Conservation (phyloP, 2,797 vertebrate genomes). For the Lutjanus argentimaculatus region DNA sequence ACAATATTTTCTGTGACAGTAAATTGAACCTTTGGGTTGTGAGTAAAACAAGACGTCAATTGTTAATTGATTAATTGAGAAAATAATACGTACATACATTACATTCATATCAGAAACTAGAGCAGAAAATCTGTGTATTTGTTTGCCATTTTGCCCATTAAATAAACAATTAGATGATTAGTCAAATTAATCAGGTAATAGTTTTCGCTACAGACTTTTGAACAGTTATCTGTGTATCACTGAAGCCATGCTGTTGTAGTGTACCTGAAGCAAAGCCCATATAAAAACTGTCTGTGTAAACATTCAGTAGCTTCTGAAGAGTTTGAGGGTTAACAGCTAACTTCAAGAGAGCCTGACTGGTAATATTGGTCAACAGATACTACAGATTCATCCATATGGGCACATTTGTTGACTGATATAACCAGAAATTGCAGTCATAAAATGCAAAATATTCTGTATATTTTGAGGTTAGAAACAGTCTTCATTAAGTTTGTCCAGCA, state of each 20-base stretch:
- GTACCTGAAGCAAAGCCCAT: neutral
- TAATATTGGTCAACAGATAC: neutral
- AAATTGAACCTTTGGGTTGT: too few relatives aligned
- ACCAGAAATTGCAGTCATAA: neutral
- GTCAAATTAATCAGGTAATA: neutral
- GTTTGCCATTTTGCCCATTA: neutral
- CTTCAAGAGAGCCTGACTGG: neutral
- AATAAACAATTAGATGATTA: neutral
- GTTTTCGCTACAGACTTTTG: neutral
- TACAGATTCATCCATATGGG: neutral
- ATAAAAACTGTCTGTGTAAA: neutral
- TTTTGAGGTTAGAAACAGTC: neutral
- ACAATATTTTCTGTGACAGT: too few relatives aligned
- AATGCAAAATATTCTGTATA: neutral
- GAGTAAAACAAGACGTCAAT: too few relatives aligned
- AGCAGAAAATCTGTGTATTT: neutral
- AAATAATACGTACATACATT: too few relatives aligned
- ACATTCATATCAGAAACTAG: too few relatives aligned
- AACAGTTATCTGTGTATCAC: neutral
- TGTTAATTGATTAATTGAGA: too few relatives aligned
- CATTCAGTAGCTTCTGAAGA: neutral
- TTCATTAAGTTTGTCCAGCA: constrained; percentile 24
- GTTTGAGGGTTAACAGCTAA: neutral
- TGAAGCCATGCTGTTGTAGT: neutral
- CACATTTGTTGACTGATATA: neutral